Evolutionary conservation across 2,113 vertebrate genomes (phyloP).

Genomic region (Ailuropoda melanoleuca): DNA sequence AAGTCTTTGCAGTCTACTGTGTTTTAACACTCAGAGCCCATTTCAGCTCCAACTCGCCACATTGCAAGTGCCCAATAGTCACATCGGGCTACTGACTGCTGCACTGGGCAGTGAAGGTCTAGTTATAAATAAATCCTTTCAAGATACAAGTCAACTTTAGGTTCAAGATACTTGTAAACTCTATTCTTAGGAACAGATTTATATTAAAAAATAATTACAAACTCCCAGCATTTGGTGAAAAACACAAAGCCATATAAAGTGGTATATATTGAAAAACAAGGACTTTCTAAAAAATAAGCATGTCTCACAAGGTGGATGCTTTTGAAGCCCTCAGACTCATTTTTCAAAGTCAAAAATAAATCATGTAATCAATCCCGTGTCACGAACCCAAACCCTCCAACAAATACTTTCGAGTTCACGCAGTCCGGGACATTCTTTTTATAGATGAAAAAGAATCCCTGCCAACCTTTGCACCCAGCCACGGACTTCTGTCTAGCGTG

Average conservation of each 20-base stretch:
- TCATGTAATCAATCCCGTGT: conserved; percentile 63
- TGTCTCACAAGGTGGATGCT: conserved; percentile 8
- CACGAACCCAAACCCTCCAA: conserved; percentile 67
- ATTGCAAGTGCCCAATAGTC: neutral
- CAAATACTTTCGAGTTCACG: conserved; percentile 80
- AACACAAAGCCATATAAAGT: neutral
- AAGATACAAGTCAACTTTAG: conserved; percentile 16
- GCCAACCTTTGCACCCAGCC: conserved; percentile 57
- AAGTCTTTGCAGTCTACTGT: neutral
- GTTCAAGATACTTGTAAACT: conserved; percentile 14
- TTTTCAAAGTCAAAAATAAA: conserved; percentile 77
- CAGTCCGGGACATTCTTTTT: conserved; percentile 81
- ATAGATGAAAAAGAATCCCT: conserved; percentile 79
- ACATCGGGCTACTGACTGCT: neutral
- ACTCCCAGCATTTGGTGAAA: neutral
- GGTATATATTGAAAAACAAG: neutral
- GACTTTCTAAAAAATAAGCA: neutral
- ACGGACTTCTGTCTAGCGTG: conserved; percentile 43
- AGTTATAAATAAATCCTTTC: conserved; percentile 43
- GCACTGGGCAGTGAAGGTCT: neutral
- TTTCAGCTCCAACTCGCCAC: neutral
- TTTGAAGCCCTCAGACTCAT: conserved; percentile 28
- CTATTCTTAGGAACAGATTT: conserved; percentile 30
- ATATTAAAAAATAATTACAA: conserved; percentile 11
- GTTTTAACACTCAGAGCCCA: neutral